Conservation (phyloP, 1,140 invertebrate genomes). For the Sinella curviseta region DNA sequence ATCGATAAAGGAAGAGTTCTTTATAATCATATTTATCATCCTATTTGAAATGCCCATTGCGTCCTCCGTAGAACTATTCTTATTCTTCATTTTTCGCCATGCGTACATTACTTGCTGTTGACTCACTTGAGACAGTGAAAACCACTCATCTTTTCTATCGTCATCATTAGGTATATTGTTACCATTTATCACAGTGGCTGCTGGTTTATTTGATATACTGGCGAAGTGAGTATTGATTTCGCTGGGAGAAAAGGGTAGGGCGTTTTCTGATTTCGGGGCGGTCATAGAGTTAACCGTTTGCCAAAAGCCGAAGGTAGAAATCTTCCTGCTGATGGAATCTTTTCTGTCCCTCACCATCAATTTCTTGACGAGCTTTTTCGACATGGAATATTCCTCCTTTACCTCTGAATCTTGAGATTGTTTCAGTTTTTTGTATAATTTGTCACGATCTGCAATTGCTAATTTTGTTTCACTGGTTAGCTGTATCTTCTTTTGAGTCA, state of each 20-base stretch:
- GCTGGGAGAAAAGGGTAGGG: neutral
- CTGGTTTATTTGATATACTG: neutral
- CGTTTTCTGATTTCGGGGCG: neutral
- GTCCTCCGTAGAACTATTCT: neutral
- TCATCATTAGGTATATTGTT: too few relatives aligned
- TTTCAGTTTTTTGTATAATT: neutral
- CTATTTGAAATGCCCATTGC: neutral
- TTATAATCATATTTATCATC: neutral
- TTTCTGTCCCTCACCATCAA: neutral
- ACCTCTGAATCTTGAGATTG: neutral
- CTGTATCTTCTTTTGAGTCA: neutral
- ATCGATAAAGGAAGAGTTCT: neutral
- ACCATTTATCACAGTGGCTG: too few relatives aligned
- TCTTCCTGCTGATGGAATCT: too few relatives aligned
- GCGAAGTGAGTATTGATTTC: neutral
- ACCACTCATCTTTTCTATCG: too few relatives aligned
- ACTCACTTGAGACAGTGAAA: neutral
- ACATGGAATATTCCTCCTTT: neutral
- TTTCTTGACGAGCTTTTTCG: neutral
- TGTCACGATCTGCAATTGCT: neutral
- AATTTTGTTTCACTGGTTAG: neutral
- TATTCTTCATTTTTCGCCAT: neutral
- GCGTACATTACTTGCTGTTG: neutral
- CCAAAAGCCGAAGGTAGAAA: neutral
- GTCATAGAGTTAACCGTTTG: neutral